Evolutionary conservation across 2,797 vertebrate species (phyloP).

Genomic region (Eidolon dupreanum): DNA sequence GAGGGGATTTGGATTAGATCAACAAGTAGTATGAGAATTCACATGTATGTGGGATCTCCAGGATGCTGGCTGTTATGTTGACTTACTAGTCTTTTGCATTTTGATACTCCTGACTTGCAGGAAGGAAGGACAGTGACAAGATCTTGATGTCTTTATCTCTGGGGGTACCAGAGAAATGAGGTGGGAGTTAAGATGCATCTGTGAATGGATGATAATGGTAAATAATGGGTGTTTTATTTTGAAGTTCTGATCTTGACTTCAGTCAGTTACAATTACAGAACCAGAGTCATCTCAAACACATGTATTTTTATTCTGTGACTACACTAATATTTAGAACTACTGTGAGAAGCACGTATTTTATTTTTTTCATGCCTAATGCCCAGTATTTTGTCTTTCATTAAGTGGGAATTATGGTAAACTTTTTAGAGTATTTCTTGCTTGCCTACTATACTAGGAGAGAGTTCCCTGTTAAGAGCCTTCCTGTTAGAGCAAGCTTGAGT

Average conservation of each 20-base stretch:
- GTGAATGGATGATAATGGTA: neutral
- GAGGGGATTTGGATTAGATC: conserved; percentile 45
- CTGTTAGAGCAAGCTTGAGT: conserved; percentile 51
- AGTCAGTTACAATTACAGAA: neutral
- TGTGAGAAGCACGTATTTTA: conserved; percentile 20
- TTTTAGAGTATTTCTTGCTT: neutral
- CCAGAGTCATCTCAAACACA: neutral
- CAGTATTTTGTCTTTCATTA: neutral
- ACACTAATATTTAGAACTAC: neutral
- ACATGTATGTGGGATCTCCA: neutral
- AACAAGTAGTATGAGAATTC: conserved; percentile 68
- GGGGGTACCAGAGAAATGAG: neutral
- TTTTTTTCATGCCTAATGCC: neutral
- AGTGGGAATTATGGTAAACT: neutral
- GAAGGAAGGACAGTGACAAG: neutral
- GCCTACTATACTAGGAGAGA: neutral
- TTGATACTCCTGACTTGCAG: neutral
- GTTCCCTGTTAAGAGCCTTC: neutral
- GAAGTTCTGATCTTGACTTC: conserved; percentile 25
- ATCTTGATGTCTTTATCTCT: neutral
- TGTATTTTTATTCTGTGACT: neutral
- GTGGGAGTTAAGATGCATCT: neutral
- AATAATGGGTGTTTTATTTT: neutral
- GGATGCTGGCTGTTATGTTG: neutral
- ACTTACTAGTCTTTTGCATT: neutral